phyloP scores from a whole-genome alignment of 2,113 vertebrate genomes.

The Triplophysa rosa region DNA sequence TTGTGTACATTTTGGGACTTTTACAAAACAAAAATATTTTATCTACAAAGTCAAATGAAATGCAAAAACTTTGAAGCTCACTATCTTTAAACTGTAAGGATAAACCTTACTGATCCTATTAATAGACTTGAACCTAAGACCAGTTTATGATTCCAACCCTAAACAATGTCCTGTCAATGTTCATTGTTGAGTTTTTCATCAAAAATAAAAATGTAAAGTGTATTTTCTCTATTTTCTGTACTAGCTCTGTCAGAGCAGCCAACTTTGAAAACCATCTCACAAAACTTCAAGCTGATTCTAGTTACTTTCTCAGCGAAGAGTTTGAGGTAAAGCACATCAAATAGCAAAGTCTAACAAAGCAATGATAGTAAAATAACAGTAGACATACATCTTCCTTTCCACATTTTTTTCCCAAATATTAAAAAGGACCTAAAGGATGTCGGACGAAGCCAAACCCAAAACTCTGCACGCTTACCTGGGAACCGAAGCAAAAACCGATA shows the following conservation, averaged over 20 bases:
- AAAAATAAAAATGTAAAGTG: too few relatives aligned
- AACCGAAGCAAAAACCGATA: slow-evolving; percentile 98
- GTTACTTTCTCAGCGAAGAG: slow-evolving; percentile 94
- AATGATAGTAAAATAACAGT: too few relatives aligned
- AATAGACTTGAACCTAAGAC: background rate
- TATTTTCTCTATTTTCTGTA: slow-evolving; percentile 14
- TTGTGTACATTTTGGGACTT: too few relatives aligned
- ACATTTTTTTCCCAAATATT: background rate
- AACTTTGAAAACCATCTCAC: slow-evolving; percentile 89
- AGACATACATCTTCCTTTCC: background rate
- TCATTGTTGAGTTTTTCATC: background rate
- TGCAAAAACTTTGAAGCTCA: too few relatives aligned
- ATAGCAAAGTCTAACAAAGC: background rate
- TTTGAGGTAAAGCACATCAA: slow-evolving; percentile 82
- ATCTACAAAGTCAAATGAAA: too few relatives aligned
- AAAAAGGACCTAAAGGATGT: slow-evolving; percentile 91
- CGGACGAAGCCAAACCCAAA: slow-evolving; percentile 88
- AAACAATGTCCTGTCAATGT: slow-evolving; percentile 33
- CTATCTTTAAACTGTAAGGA: too few relatives aligned
- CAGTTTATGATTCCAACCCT: too few relatives aligned
- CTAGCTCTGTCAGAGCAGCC: slow-evolving; percentile 84
- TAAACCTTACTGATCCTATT: too few relatives aligned
- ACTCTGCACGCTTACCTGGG: slow-evolving; percentile 88
- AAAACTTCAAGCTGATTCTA: slow-evolving; percentile 93
- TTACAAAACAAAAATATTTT: too few relatives aligned